Evolutionary conservation across 1,140 invertebrate species (phyloP), one percentile per base, ranked within the genome.

Genomic region (Plutomurus gul): DNA sequence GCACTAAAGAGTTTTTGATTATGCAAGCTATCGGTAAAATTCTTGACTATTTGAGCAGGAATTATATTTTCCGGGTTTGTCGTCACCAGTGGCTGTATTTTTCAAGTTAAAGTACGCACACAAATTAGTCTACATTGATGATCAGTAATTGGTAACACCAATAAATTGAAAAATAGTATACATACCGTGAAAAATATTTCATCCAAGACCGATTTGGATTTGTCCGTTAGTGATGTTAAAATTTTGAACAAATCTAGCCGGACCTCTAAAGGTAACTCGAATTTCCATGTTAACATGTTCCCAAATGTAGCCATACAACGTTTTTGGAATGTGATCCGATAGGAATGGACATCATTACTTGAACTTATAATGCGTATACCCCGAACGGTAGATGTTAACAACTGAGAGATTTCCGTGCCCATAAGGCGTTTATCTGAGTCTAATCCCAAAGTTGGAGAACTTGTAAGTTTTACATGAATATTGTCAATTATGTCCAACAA

Each of bases 211-310:
- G 36, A 4, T 65, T 65, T 65, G 16, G 70, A 37, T 43, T 72
- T 72, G 3, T 72, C 70, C 6, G 36, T 18, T 11, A 72, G 7
- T 4, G 20, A 72, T 0, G 36, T 40, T 10, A 72, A 16, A 72
- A 40, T 72, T 74, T 72, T 16, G 4, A 79, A 27, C 27, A 79
- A 49, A 25, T 78, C 76, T 7, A 78, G 27, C 13, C 47, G 36
- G 7, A 78, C 37, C 1, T 72, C 70, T 0, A 36, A 27, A 5
- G 37, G 47, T 6, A 77, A 43, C 3, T 22, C 10, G 33, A 27
- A 60, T 13, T 70, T 65, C 65, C 70, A 78, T 1, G 43, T 49
- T 33, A 78, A 39, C 7, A 73, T 43, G 37, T 78, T 47, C 27
- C 60, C 65, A 11, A 78, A 8, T 4, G 76, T 65, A 1, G 13